Evolutionary conservation across 2,797 vertebrate species (phyloP), one percentile per base, ranked within the genome.

Genomic region (Pangasius larnaudii): DNA sequence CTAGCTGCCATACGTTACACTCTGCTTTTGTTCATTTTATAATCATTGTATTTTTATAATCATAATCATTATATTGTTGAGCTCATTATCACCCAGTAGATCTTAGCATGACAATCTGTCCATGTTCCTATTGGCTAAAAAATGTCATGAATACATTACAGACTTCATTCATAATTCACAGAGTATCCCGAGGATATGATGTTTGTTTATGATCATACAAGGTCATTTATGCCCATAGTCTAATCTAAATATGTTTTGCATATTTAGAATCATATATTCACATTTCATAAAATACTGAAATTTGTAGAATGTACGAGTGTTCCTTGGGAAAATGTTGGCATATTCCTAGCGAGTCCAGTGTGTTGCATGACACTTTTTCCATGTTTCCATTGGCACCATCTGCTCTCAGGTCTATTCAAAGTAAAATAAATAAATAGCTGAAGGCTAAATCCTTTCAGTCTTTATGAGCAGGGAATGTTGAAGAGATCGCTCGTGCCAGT

Each of bases 341-440:
- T 79, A 56, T 79, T 82, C 36, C 36, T 46, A 46, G 24, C 8
- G 53, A 39, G 78, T 46, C 46, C 59, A 16, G 24, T 46, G 39
- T 65, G 78, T 80, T 81, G 56, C 33, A 27, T 81, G 58, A 46
- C 39, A 82, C 58, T 46, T 82, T 82, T 82, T 82, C 59, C 80
- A 63, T 0, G 3, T 63, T 82, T 39, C 36, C 59, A 82, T 46
- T 14, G 14, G 46, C 58, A 46, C 56, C 59, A 63, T 63, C 59
- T 46, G 58, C 39, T 30, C 24, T 80, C 33, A 59, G 10, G 9
- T 59, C 33, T 33, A 27, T 80, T 80, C 22, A 58, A 39, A 24
- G 56, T 24, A 39, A 59, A 58, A 56, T 46, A 46, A 46, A 46
- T 59, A 61, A 81, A 81, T 61, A 65, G 36, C 58, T 65, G 27